Conservation (phyloP, 2,113 vertebrate genomes). For the Cyphomyrus discorhynchus region DNA sequence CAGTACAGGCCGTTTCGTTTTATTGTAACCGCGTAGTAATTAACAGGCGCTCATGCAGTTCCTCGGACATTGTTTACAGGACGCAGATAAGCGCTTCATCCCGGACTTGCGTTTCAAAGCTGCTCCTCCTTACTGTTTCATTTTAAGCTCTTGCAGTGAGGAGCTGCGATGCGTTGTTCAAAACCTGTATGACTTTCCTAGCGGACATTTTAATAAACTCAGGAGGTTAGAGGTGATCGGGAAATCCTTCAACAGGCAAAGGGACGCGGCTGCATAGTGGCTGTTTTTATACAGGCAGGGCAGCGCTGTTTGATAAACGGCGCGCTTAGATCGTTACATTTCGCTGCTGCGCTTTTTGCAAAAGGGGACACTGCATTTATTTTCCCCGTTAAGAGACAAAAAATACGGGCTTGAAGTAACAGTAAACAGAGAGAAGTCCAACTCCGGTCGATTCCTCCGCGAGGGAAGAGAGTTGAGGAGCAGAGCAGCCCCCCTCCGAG, state of each 20-base stretch:
- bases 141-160: not conserved
- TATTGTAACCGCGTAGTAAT: not conserved
- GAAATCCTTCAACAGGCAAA: not conserved
- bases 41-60: not conserved
- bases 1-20: not conserved
- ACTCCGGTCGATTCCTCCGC: constrained; percentile 1
- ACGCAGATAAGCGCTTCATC: not conserved
- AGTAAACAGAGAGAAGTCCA: constrained; percentile 33
- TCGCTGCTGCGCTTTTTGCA: not conserved
- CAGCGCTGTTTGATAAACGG: not conserved
- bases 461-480: constrained; percentile 23
- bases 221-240: not conserved
- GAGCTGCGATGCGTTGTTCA: not conserved
- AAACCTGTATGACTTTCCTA: not conserved
- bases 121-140: not conserved
- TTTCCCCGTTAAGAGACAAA: not conserved
- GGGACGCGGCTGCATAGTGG: not conserved
- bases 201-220: not conserved
- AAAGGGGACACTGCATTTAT: not conserved
- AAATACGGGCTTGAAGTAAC: not conserved
- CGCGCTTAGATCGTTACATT: not conserved
- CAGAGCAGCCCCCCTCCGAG: constrained; percentile 12
- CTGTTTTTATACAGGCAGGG: not conserved
- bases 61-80: not conserved
- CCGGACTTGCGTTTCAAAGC: not conserved